Percentiles rank a stretch among this genome's conserved stretches.
These are phyloP conservation scores for Ichneumoninae sp. DNA, from an alignment of 2,888 invertebrate species.

Conservation along the genomic window DNA sequence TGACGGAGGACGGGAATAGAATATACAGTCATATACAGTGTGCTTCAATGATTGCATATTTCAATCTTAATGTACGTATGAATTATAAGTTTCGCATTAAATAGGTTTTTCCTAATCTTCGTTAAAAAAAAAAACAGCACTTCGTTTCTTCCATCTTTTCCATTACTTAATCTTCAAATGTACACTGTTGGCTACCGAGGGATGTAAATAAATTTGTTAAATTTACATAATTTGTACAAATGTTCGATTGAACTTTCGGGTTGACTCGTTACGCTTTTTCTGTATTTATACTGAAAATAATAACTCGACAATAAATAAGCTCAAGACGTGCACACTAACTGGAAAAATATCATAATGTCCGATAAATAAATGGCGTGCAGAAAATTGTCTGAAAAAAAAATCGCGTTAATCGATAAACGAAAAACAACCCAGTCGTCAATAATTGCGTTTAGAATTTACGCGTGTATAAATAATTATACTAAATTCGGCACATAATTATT, in stretches of 20 bases:
- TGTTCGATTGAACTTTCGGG: neutral
- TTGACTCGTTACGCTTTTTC: neutral
- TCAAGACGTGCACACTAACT: neutral
- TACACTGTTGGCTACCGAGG: neutral
- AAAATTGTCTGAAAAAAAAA: neutral
- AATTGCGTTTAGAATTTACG: neutral
- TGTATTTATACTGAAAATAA: neutral
- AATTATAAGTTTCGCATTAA: too few species aligned
- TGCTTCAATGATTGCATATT: too few species aligned
- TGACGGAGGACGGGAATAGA: neutral
- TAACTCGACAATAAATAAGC: neutral
- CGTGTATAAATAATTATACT: slow-evolving; percentile 7
- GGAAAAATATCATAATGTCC: neutral
- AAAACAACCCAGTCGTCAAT: slow-evolving; percentile 1
- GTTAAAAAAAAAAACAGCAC: neutral
- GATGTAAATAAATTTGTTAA: neutral
- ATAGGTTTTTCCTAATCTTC: too few species aligned
- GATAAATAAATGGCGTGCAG: neutral
- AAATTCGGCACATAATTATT: slow-evolving; percentile 13
- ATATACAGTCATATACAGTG: neutral
- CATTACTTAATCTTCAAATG: neutral
- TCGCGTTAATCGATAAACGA: neutral
- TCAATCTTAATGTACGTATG: too few species aligned
- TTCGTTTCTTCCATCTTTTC: neutral
- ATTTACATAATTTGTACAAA: neutral